These are phyloP conservation scores for Drosophila jambulina DNA, from an alignment of 1,140 invertebrate genomes.

Conservation along the genomic window DNA sequence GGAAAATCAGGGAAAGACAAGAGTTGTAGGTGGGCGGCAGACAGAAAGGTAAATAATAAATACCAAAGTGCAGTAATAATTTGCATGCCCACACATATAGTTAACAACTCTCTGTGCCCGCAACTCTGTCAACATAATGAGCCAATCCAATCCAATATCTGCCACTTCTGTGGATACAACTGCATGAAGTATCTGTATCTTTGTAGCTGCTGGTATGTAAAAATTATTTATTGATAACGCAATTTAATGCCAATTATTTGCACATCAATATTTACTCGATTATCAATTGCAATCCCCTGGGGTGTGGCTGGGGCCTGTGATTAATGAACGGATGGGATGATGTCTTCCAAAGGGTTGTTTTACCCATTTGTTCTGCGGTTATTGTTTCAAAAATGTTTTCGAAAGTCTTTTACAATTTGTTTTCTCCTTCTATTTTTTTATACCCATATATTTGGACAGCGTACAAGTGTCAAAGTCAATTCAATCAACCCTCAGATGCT, in stretches of 20 bases:
- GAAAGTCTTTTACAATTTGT: constrained; percentile 59
- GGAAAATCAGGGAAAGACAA: constrained; percentile 16
- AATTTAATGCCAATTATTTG: constrained; percentile 84
- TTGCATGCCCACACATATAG: constrained; percentile 23
- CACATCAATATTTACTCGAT: constrained; percentile 79
- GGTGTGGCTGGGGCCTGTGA: constrained; percentile 47
- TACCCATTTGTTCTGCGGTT: constrained; percentile 19
- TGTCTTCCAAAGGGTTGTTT: constrained; percentile 8
- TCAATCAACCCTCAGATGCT: constrained; percentile 34
- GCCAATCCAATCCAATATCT: constrained; percentile 63
- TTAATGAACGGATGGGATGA: constrained; percentile 43
- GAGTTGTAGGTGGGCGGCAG: constrained; percentile 11
- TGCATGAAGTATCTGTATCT: constrained; percentile 27
- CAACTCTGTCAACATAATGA: constrained; percentile 73
- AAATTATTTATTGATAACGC: constrained; percentile 83
- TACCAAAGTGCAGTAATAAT: constrained; percentile 53
- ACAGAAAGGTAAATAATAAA: constrained; percentile 34
- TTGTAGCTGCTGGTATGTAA: constrained; percentile 57
- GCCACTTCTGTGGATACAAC: constrained; percentile 38
- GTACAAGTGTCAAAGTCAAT: constrained; percentile 57
- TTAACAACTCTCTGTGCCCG: constrained; percentile 39
- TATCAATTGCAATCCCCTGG: constrained; percentile 67
- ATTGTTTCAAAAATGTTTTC: constrained; percentile 69
- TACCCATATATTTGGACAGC: constrained; percentile 16
- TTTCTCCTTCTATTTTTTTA: constrained; percentile 16